Evolutionary conservation across 2,797 vertebrate genomes (phyloP), one percentile per base, ranked within the genome.

Genomic region (Hypotaenidia okinawae): DNA sequence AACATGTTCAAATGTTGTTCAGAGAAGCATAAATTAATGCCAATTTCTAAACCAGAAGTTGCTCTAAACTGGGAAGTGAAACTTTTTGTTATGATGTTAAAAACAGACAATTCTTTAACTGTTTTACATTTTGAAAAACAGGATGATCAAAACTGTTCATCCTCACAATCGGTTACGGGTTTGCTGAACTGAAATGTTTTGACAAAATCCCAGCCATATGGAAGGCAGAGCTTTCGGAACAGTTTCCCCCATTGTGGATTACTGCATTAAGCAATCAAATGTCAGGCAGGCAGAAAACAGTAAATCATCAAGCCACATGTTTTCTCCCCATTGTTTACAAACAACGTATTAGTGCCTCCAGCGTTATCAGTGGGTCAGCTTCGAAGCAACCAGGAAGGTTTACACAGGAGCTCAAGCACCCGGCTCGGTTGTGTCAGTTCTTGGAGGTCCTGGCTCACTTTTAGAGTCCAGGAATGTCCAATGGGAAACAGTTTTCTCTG

Each of bases 41-140:
- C 87, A 94, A 51, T 81, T 95, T 93, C 87, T 77, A 69, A 95
- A 90, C 68, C 79, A 96, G 85, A 91, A 93, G 73, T 96, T 86
- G 89, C 87, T 92, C 87, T 92, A 93, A 97, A 94, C 59, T 25
- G 85, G 91, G 95, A 97, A 90, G 73, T 11, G 69, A 91, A 96
- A 96, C 84, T 95, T 96, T 74, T 89, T 96, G 83, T 96, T 95
- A 86, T 91, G 89, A 90, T 95, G 87, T 90, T 97, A 93, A 90
- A 96, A 94, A 43, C 82, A 95, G 95, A 68, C 69, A 94, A 94
- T 87, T 57, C 94, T 75, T 90, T 57, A 94, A 88, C 76, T 94
- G 91, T 86, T 96, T 87, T 80, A 89, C 92, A 93, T 92, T 86
- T 74, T 87, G 89, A 92, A 91, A 81, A 92, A 75, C 51, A 81